Evolutionary conservation across 2,888 invertebrate genomes (phyloP).

Genomic region (Girardia tigrina): DNA sequence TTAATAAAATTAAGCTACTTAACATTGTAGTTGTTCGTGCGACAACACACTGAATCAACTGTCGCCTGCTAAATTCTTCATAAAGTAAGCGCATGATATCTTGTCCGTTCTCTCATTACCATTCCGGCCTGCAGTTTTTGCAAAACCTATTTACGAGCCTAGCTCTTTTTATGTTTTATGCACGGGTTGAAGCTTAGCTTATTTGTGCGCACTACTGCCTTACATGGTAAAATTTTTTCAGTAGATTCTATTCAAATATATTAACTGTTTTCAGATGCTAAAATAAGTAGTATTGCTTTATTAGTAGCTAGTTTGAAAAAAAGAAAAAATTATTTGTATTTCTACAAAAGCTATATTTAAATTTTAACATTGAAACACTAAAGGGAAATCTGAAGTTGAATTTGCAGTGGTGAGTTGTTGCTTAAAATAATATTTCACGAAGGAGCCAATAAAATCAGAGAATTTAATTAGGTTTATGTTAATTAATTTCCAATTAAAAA

Average conservation of each 20-base stretch:
- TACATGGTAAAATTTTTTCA: constrained; percentile 19
- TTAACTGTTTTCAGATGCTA: constrained; percentile 17
- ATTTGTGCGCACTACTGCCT: constrained; percentile 23
- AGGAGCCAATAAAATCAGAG: constrained; percentile 20
- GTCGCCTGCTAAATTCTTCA: constrained; percentile 23
- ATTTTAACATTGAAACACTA: constrained; percentile 14
- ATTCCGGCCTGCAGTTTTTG: constrained; percentile 23
- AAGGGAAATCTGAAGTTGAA: constrained; percentile 23
- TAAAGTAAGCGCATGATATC: constrained; percentile 23
- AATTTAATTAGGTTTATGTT: not conserved
- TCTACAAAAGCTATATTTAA: constrained; percentile 11
- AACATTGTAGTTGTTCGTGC: constrained; percentile 23
- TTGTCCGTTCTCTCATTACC: constrained; percentile 23
- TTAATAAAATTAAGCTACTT: constrained; percentile 19
- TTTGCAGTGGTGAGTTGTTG: constrained; percentile 23
- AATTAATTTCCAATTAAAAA: not conserved
- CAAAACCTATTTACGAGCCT: constrained; percentile 23
- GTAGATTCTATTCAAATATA: constrained; percentile 23
- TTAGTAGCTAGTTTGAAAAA: constrained; percentile 10
- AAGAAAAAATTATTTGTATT: constrained; percentile 8
- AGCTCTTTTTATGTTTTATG: constrained; percentile 23
- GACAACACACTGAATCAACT: constrained; percentile 23
- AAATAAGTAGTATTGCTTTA: constrained; percentile 18
- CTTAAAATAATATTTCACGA: constrained; percentile 9
- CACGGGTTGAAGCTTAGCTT: constrained; percentile 23